Evolutionary conservation across 2,888 invertebrate genomes (phyloP).

Genomic region (Ariolimax columbianus): DNA sequence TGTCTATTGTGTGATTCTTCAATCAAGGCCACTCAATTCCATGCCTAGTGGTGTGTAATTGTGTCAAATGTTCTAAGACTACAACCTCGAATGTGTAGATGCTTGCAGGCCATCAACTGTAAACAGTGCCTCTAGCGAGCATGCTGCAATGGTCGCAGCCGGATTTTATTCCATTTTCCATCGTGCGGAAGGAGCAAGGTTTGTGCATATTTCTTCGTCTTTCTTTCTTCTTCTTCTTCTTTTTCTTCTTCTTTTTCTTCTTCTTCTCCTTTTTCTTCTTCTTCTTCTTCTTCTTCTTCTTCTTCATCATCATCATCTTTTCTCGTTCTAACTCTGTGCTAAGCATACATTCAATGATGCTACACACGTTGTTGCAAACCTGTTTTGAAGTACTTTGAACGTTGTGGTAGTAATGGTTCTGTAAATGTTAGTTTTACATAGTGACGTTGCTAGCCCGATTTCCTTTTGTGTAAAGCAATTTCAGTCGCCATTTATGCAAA

Average conservation of each 20-base stretch:
- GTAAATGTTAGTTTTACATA: too few species aligned
- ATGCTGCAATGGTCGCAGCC: slow-evolving; percentile 51
- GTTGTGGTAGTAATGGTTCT: too few species aligned
- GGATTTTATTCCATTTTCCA: slow-evolving; percentile 40
- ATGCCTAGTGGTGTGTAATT: not conserved
- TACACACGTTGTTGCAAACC: too few species aligned
- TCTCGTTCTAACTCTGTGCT: too few species aligned
- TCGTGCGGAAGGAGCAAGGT: slow-evolving; percentile 37
- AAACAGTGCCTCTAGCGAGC: slow-evolving; percentile 3
- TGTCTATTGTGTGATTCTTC: not conserved
- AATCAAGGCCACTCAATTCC: not conserved
- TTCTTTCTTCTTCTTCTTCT: slow-evolving; percentile 3
- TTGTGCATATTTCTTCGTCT: slow-evolving; percentile 1
- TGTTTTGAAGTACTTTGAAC: too few species aligned
- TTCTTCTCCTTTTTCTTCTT: not conserved
- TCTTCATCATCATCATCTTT: too few species aligned
- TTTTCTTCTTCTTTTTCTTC: not conserved
- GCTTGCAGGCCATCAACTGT: not conserved
- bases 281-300: too few species aligned
- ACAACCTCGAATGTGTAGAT: not conserved
- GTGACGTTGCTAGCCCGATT: too few species aligned
- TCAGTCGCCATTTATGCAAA: too few species aligned
- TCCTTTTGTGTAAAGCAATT: too few species aligned
- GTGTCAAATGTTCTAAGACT: not conserved
- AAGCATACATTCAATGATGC: too few species aligned